Conservation (phyloP, 1,140 invertebrate genomes). For the Plectrocnemia conspersa region DNA sequence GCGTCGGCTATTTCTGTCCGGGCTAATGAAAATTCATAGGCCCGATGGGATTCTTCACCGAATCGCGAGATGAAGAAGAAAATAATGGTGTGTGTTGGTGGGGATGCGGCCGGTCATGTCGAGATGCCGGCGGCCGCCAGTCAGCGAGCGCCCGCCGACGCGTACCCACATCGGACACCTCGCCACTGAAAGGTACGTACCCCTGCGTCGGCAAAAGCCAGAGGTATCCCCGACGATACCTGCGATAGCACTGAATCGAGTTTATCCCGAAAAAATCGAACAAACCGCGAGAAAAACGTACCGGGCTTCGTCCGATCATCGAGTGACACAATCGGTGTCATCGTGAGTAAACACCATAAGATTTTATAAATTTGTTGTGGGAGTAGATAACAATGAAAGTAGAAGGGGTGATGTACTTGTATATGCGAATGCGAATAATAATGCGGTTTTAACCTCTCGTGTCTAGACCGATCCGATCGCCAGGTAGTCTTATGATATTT, state of each 20-base stretch:
- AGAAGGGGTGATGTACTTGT: too few species aligned
- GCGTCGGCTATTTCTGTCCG: slow-evolving; percentile 1
- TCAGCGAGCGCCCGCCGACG: slow-evolving; percentile 18
- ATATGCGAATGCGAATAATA: too few species aligned
- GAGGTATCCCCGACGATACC: too few species aligned
- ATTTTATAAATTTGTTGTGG: too few species aligned
- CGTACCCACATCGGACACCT: slow-evolving; percentile 5
- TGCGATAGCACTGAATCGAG: too few species aligned
- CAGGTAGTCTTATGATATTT: too few species aligned
- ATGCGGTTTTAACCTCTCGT: too few species aligned
- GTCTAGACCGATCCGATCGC: too few species aligned
- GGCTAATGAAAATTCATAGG: slow-evolving; percentile 9
- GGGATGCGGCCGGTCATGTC: slow-evolving; percentile 5
- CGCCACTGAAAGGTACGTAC: too few species aligned
- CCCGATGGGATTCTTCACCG: background rate
- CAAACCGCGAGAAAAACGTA: slow-evolving; percentile 6
- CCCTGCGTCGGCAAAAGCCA: too few species aligned
- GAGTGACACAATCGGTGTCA: background rate
- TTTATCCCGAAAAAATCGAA: slow-evolving; percentile 2
- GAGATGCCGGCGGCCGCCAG: slow-evolving; percentile 7
- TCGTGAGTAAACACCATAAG: background rate
- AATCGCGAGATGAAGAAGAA: slow-evolving; percentile 1
- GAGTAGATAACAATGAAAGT: too few species aligned
- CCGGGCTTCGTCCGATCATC: background rate
- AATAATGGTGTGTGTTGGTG: background rate